Conservation (phyloP, 2,888 invertebrate species). For the Spicauda simplicius region DNA sequence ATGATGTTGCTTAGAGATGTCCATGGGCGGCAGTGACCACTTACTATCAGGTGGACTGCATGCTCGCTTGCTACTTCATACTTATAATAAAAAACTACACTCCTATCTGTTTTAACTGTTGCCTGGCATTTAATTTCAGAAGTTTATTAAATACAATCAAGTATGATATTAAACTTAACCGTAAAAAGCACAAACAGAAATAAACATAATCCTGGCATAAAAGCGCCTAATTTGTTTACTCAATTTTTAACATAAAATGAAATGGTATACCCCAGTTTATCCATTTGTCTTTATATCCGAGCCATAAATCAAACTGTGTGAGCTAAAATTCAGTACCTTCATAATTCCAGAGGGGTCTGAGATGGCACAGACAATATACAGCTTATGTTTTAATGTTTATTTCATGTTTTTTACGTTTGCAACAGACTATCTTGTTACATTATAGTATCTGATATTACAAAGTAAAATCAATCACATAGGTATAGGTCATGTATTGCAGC, state of each 20-base stretch:
- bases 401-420: not conserved
- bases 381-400: not conserved
- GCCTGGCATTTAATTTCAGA: no score
- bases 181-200: not conserved
- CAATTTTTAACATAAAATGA: conserved; percentile 13
- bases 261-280: conserved; percentile 14
- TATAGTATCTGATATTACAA: no score
- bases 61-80: no score
- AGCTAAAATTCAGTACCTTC: conserved; percentile 19
- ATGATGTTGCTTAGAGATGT: no score
- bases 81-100: no score
- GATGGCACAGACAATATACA: not conserved
- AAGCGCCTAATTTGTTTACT: conserved; percentile 7
- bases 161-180: not conserved
- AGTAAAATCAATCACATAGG: no score
- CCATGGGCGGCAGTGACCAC: no score
- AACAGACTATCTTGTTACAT: not conserved
- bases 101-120: no score
- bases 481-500: no score
- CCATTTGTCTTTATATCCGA: conserved; percentile 28
- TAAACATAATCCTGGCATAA: not conserved
- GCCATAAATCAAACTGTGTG: conserved; percentile 25
- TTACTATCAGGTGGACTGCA: no score
- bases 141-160: no score
- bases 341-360: conserved; percentile 10